These are phyloP conservation scores for Periplaneta americana DNA, from an alignment of 1,140 invertebrate genomes.

Conservation along the genomic window DNA sequence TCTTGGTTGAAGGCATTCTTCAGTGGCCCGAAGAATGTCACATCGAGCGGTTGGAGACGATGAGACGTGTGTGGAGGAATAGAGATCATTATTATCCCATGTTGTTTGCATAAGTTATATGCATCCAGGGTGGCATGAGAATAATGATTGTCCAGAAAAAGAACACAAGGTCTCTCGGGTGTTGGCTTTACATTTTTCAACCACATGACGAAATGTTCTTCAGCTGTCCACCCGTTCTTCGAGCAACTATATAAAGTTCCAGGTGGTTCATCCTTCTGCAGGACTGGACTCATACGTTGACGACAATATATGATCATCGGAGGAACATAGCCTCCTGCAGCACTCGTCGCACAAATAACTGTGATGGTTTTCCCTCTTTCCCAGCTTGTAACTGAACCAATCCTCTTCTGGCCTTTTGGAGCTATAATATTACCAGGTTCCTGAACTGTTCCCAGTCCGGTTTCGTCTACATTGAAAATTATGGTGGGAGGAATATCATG, in stretches of 20 bases:
- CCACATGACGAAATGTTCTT: no score
- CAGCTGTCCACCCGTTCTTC: no score
- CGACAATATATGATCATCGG: slow-evolving; percentile 37
- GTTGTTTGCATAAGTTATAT: slow-evolving; percentile 27
- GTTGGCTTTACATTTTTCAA: slow-evolving; percentile 24
- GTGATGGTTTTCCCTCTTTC: slow-evolving; percentile 39
- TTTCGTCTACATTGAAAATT: slow-evolving; percentile 40
- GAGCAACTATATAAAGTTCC: no score
- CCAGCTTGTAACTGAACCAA: slow-evolving; percentile 35
- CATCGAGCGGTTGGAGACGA: no score
- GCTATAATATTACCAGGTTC: slow-evolving; percentile 27
- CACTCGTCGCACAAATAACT: slow-evolving; percentile 30
- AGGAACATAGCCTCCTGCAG: no score
- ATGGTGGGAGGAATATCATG: slow-evolving; percentile 27
- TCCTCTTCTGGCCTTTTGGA: slow-evolving; percentile 33
- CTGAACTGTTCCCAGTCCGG: slow-evolving; percentile 34
- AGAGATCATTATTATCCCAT: slow-evolving; percentile 27
- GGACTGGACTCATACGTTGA: slow-evolving; percentile 22
- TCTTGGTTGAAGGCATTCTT: slow-evolving; percentile 23
- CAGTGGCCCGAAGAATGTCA: no score
- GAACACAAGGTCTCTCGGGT: slow-evolving; percentile 24
- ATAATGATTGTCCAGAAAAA: slow-evolving; percentile 30
- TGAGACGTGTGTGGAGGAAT: no score
- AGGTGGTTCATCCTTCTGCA: slow-evolving; percentile 31
- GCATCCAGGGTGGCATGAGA: slow-evolving; percentile 27